These are phyloP conservation scores for Pilophorus perplexus DNA, from an alignment of 2,888 invertebrate species.

Conservation along the genomic window DNA sequence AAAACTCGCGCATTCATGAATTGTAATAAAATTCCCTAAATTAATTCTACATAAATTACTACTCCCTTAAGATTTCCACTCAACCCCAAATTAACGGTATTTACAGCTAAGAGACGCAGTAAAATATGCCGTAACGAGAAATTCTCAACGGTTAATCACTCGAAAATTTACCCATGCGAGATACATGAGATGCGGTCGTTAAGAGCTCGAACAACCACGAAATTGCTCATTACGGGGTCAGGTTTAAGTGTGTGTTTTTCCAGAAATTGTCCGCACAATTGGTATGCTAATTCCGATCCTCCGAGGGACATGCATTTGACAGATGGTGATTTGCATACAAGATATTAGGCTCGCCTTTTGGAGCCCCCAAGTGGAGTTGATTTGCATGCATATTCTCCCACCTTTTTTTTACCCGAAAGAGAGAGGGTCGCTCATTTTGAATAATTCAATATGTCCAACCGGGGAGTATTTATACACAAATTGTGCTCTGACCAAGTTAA, in stretches of 20 bases:
- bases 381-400: constrained; percentile 40
- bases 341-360: constrained; percentile 31
- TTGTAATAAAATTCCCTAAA: no score
- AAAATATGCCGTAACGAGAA: no score
- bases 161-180: no score
- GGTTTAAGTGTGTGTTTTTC: neutral
- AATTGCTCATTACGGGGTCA: constrained; percentile 19
- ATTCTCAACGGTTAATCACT: no score
- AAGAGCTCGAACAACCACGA: no score
- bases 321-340: constrained; percentile 38
- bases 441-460: constrained; percentile 42
- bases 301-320: constrained; percentile 34
- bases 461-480: constrained; percentile 41
- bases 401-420: constrained; percentile 33
- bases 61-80: no score
- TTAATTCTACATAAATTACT: no score
- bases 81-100: no score
- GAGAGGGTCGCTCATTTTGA: constrained; percentile 38
- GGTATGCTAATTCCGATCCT: constrained; percentile 21
- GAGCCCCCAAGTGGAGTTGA: constrained; percentile 22
- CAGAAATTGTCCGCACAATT: constrained; percentile 19
- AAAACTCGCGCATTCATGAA: no score
- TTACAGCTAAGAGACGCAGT: no score
- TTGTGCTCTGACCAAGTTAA: constrained; percentile 43
- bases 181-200: no score